Conservation (phyloP, 2,888 invertebrate species). For the Willowsia nigromaculata region DNA sequence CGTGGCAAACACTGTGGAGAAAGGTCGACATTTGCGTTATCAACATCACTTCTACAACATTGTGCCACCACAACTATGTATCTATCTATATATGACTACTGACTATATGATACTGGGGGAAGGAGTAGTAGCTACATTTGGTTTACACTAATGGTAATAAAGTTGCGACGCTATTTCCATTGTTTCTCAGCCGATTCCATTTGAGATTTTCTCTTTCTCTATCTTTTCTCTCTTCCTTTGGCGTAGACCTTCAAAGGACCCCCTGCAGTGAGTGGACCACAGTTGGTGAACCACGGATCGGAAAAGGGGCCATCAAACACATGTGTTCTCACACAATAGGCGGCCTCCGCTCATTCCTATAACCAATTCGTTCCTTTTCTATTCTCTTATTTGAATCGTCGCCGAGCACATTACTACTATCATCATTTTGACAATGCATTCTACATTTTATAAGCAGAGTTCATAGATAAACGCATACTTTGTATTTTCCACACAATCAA, state of each 20-base stretch:
- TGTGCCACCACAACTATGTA: neutral
- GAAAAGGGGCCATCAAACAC: constrained; percentile 66
- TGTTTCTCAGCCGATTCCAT: constrained; percentile 26
- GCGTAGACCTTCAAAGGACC: constrained; percentile 44
- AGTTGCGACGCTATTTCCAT: constrained; percentile 18
- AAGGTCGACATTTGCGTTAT: constrained; percentile 23
- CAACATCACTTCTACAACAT: neutral
- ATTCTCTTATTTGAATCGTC: neutral
- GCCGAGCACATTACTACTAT: neutral
- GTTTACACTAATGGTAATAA: constrained; percentile 43
- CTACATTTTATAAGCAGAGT: neutral
- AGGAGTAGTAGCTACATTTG: neutral
- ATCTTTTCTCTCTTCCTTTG: neutral
- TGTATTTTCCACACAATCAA: neutral
- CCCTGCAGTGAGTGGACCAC: constrained; percentile 43
- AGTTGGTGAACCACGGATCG: constrained; percentile 65
- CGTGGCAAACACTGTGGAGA: neutral
- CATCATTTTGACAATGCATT: neutral
- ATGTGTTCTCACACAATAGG: constrained; percentile 65
- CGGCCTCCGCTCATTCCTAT: constrained; percentile 27
- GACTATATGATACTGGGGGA: neutral
- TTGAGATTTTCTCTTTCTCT: neutral
- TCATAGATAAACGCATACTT: neutral
- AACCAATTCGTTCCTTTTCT: constrained; percentile 13
- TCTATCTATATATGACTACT: neutral